Evolutionary conservation across 2,797 vertebrate species (phyloP).

Genomic region (Triplophysa yarkandensis): DNA sequence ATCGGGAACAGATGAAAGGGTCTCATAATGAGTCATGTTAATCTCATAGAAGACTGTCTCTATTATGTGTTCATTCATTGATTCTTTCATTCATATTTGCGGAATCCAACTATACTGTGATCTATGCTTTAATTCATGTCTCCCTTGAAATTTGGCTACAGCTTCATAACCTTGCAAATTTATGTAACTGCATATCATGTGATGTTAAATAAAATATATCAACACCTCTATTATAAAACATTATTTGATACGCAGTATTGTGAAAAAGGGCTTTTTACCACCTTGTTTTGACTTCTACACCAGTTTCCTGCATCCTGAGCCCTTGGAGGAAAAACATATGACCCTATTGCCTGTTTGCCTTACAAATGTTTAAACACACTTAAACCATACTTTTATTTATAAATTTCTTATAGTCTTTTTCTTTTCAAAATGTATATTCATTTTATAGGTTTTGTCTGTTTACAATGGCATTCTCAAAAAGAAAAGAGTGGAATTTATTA

Average conservation of each 20-base stretch:
- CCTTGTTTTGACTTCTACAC: slow-evolving; percentile 7
- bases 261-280: slow-evolving; percentile 32
- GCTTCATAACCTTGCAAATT: background rate
- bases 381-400: background rate
- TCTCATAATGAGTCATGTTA: background rate
- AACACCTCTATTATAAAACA: background rate
- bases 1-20: slow-evolving; percentile 10
- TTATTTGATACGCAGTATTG: background rate
- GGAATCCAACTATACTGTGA: background rate
- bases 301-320: slow-evolving; percentile 60
- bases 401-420: too few relatives aligned
- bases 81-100: background rate
- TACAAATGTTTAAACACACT: background rate
- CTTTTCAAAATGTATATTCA: too few relatives aligned
- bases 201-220: background rate
- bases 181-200: background rate
- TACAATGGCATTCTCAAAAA: background rate
- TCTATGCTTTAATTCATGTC: background rate
- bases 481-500: background rate
- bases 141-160: background rate
- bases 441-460: background rate
- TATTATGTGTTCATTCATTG: background rate
- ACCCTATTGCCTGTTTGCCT: slow-evolving; percentile 61
- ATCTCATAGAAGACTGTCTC: background rate
- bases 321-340: slow-evolving; percentile 54